Base-by-base conservation (phyloP, 2,888 invertebrate genomes). In the Bibio marci region DNA sequence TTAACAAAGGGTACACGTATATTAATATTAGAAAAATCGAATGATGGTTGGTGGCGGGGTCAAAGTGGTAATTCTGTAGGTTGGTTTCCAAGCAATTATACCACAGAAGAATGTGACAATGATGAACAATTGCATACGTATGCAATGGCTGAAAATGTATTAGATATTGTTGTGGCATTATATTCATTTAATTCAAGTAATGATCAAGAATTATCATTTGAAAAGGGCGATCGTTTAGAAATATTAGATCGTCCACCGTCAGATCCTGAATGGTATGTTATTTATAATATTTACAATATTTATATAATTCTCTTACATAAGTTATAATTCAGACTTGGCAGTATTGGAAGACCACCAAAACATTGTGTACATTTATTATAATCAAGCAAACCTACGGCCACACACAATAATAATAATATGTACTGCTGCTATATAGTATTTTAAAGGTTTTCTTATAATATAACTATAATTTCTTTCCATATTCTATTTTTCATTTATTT, bases 21-120 rank as follows among this genome's bases (percentile, higher is more conserved):
- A 49, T 72, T 86, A 44, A 97, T 98, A 48, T 67, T 97, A 47
- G 97, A 98, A 65, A 97, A 97, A 66, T 94, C 92, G 52, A 92
- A 92, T 50, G 98, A 98, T 64, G 94, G 88, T 44, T 98, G 98
- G 98, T 98, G 98, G 98, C 76, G 94, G 54, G 98, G 97, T 37
- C 87, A 87, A 64, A 71, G 63, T 59, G 64, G 42, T 66, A 71
- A 55, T 57, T 66, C 49, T 62, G 73, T 50, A 62, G 73, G 73
- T 66, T 52, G 98, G 98, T 98, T 97, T 60, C 98, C 98, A 10
- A 94, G 94, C 38, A 98, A 98, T 66, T 98, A 98, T 64, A 95
- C 95, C 45, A 86, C 86, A 55, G 87, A 87, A 61, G 85, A 85
- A 56, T 80, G 82, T 49, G 85, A 85, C 57, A 72, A 74, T 26